These are phyloP conservation scores for Tethea ocularis DNA, from an alignment of 2,888 invertebrate genomes.

Conservation along the genomic window DNA sequence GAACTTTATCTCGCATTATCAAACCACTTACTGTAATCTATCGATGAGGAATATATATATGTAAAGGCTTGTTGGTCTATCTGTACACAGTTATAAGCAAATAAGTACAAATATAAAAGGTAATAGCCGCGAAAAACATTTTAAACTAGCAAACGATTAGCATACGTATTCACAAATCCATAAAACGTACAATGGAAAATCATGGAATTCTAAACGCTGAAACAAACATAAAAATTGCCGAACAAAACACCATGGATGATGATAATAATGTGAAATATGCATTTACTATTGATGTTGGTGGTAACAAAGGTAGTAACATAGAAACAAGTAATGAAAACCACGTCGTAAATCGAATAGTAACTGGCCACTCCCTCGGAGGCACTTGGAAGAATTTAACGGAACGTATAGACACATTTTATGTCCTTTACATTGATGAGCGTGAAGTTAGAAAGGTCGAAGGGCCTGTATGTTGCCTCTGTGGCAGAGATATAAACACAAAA, in stretches of 20 bases:
- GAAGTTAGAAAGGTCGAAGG: conserved; percentile 52
- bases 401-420: conserved; percentile 66
- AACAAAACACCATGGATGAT: conserved; percentile 31
- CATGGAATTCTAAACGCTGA: conserved; percentile 7
- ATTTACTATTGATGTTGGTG: conserved; percentile 33
- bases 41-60: conserved; percentile 57
- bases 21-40: conserved; percentile 64
- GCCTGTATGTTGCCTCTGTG: conserved; percentile 25
- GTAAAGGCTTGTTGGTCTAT: conserved; percentile 20
- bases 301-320: conserved; percentile 46
- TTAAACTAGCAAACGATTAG: conserved; percentile 10
- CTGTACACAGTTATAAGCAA: conserved; percentile 12
- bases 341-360: conserved; percentile 65
- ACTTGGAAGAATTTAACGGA: conserved; percentile 60
- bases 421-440: conserved; percentile 71
- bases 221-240: conserved; percentile 11
- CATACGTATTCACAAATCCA: conserved; percentile 11
- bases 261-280: conserved; percentile 43
- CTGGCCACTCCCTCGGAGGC: conserved; percentile 52
- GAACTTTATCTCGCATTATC: conserved; percentile 64
- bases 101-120: neutral
- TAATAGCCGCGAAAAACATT: conserved; percentile 10
- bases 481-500: conserved; percentile 8
- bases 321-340: conserved; percentile 55
- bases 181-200: conserved; percentile 7